Base-by-base conservation (phyloP, 1,140 invertebrate species). In the Euwallacea fornicatus region DNA sequence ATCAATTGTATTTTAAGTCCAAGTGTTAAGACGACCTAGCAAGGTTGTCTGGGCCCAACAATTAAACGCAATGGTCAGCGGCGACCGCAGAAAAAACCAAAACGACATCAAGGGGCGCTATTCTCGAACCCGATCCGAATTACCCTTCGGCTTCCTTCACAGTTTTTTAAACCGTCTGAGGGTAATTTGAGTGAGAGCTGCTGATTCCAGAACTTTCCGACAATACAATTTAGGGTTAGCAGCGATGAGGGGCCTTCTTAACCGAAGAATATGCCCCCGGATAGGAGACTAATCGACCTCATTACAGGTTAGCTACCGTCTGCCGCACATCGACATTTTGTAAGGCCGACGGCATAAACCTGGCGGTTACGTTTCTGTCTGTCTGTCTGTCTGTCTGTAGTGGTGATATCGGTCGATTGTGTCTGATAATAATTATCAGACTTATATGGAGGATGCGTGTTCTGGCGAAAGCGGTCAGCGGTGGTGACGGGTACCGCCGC, bases 231-330 rank as follows among this genome's bases (percentile, higher is more conserved):
- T 33, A 33, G 21, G 21, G 4, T 33, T 33, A 4, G 1, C 21
- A 33, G 21, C 4, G 21, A 33, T 33, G 21, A 33, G 21, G 21
- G 21, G 21, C 21, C 21, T 33, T 33, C 21, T 50, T 50, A 50
- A 13, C 13, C 46, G 9, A 50, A 6, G 46, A 50, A 50, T 50
- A 50, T 2, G 46, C 46, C 46, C 13, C 46, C 46, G 46, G 13
- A 50, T 50, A 33, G 21, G 59, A 60, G 66, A 68, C 21, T 54
- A 63, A 63, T 58, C 68, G 68, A 70, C 68, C 68, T 70, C 68
- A 70, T 70, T 70, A 64, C 68, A 70, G 68, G 68, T 70, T 70
- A 70, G 68, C 68, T 65, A 70, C 68, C 68, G 68, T 70, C 68
- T 70, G 68, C 11, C 54, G 54, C 54, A 9, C 11, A 56, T 13